A percentile compares a stretch with the other conserved stretches of the same genome.
Conservation (phyloP, 2,888 invertebrate species). For the Ophonus ardosiacus region DNA sequence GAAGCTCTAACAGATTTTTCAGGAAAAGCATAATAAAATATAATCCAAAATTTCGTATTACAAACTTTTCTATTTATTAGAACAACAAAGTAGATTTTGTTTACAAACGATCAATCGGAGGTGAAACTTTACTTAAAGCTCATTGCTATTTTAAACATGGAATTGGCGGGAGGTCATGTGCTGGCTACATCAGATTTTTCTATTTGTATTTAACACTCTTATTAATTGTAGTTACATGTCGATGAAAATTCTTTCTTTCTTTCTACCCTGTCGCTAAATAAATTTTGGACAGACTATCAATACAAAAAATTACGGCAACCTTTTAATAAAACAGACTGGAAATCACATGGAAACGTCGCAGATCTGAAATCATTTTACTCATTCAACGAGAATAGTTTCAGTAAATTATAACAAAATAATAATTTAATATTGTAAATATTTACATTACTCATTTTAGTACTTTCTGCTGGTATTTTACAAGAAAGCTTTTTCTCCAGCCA, state of each 20-base stretch:
- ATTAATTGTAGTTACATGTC: conserved; percentile 71
- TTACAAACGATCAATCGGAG: no score
- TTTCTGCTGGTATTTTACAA: conserved; percentile 95
- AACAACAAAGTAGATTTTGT: no score
- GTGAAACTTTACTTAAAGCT: no score
- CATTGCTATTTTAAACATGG: no score
- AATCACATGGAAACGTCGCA: conserved; percentile 89
- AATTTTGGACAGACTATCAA: conserved; percentile 88
- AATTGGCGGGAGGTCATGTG: no score
- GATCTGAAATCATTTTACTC: conserved; percentile 92
- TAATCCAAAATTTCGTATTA: no score
- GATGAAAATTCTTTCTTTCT: conserved; percentile 84
- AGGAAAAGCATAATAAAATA: no score
- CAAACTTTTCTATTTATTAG: no score
- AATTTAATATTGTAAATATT: neutral
- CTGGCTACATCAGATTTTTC: no score
- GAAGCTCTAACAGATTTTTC: no score
- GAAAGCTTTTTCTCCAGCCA: conserved; percentile 93
- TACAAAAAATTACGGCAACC: conserved; percentile 87
- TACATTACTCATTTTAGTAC: conserved; percentile 80
- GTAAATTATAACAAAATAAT: neutral
- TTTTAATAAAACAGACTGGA: conserved; percentile 92
- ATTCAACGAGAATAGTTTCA: conserved; percentile 86
- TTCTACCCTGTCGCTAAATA: conserved; percentile 86
- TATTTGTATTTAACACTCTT: neutral